Percentiles rank a stretch among this genome's conserved stretches.
These are phyloP conservation scores for Conchocele bisecta DNA, from an alignment of 2,888 invertebrate genomes.

Conservation along the genomic window DNA sequence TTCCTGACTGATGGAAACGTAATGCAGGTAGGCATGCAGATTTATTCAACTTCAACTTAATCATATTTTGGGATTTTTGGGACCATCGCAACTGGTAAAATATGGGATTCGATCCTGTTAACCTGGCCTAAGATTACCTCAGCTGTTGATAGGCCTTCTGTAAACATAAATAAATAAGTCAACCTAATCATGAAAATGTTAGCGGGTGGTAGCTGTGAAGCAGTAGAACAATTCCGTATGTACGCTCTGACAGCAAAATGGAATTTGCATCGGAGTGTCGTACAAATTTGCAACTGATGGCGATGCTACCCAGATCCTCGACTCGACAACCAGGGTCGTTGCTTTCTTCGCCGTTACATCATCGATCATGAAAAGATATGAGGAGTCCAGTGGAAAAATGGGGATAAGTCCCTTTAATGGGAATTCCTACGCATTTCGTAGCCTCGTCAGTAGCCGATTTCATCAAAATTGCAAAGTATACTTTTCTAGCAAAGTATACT, in stretches of 20 bases:
- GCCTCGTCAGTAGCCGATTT: too few relatives aligned
- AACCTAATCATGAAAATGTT: background rate
- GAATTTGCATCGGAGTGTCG: conserved; percentile 72
- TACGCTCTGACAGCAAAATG: conserved; percentile 58
- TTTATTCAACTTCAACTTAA: too few relatives aligned
- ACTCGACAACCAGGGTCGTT: conserved; percentile 72
- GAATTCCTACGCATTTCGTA: background rate
- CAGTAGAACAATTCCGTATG: conserved; percentile 62
- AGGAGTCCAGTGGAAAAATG: too few relatives aligned
- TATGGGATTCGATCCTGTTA: too few relatives aligned
- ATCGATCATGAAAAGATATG: too few relatives aligned
- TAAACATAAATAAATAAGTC: too few relatives aligned
- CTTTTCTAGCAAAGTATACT: too few relatives aligned
- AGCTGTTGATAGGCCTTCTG: too few relatives aligned
- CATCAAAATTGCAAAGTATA: too few relatives aligned
- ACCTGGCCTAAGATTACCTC: too few relatives aligned
- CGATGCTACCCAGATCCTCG: conserved; percentile 61
- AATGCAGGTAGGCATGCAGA: conserved; percentile 25
- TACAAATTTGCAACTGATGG: conserved; percentile 77
- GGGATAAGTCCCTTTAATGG: background rate
- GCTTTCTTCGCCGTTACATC: conserved; percentile 71
- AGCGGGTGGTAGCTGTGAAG: conserved; percentile 60
- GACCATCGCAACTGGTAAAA: too few relatives aligned
- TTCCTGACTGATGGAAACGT: conserved; percentile 34
- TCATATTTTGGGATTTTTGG: background rate